phyloP scores from a whole-genome alignment of 2,888 invertebrate species.

The Drosophila ezoana region DNA sequence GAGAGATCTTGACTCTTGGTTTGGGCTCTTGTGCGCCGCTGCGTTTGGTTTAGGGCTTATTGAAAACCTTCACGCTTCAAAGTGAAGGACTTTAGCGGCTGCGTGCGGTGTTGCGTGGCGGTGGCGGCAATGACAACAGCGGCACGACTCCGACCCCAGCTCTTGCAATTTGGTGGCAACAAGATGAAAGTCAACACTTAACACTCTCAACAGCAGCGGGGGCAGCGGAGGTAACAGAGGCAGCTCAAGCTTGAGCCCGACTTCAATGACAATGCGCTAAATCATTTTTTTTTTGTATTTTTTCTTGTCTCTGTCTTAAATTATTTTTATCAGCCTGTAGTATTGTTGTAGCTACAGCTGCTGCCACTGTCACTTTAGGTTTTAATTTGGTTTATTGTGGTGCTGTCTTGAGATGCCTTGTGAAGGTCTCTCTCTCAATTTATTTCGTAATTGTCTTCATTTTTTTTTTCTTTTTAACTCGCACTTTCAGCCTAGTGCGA shows the following conservation, averaged over 20 bases:
- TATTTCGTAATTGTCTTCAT: slow-evolving; percentile 66
- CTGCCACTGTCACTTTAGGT: slow-evolving; percentile 62
- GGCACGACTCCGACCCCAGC: slow-evolving; percentile 48
- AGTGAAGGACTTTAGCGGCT: slow-evolving; percentile 75
- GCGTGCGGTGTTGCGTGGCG: slow-evolving; percentile 65
- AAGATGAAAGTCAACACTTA: slow-evolving; percentile 81
- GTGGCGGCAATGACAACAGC: slow-evolving; percentile 50
- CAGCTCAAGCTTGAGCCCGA: slow-evolving; percentile 30
- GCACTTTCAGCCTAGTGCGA: slow-evolving; percentile 24
- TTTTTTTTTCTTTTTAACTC: slow-evolving; percentile 17
- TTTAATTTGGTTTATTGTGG: slow-evolving; percentile 79
- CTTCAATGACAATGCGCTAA: slow-evolving; percentile 77
- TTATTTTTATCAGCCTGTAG: slow-evolving; percentile 69
- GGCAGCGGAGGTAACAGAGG: slow-evolving; percentile 1
- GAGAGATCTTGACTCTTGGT: slow-evolving; percentile 18
- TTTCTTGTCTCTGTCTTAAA: slow-evolving; percentile 37
- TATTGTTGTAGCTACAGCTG: slow-evolving; percentile 35
- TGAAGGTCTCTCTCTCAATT: slow-evolving; percentile 67
- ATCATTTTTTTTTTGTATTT: slow-evolving; percentile 61
- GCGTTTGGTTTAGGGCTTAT: slow-evolving; percentile 55
- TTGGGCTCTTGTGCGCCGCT: slow-evolving; percentile 8
- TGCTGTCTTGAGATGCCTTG: slow-evolving; percentile 50
- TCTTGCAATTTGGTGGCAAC: slow-evolving; percentile 50
- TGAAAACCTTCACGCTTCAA: slow-evolving; percentile 75
- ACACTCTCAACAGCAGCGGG: slow-evolving; percentile 58